Evolutionary conservation across 1,140 invertebrate genomes (phyloP).

Genomic region (Trachymyrmex septentrionalis): DNA sequence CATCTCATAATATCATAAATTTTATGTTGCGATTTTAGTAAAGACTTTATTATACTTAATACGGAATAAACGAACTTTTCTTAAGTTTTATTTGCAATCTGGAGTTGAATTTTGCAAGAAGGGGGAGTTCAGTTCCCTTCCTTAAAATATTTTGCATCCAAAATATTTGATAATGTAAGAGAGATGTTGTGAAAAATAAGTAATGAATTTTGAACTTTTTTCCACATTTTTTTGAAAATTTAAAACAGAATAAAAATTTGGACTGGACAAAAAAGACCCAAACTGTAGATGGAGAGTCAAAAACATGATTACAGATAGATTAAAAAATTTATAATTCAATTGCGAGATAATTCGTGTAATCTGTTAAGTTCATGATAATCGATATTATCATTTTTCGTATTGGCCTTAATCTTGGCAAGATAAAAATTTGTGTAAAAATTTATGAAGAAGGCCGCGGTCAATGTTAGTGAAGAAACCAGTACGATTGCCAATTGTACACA

Average conservation of each 20-base stretch:
- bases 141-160: too few species aligned
- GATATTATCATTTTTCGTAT: neutral
- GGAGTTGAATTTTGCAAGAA: too few species aligned
- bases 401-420: neutral
- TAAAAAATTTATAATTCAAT: neutral
- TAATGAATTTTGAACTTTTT: too few species aligned
- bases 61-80: neutral
- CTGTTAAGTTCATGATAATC: neutral
- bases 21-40: neutral
- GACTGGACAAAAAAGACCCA: too few species aligned
- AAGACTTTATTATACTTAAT: neutral
- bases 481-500: conserved; percentile 2
- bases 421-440: conserved; percentile 25
- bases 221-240: too few species aligned
- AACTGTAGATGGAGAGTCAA: too few species aligned
- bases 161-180: too few species aligned
- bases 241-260: too few species aligned
- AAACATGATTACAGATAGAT: neutral
- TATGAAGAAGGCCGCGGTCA: conserved; percentile 15
- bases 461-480: neutral
- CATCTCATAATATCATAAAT: neutral
- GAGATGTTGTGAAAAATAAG: too few species aligned
- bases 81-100: too few species aligned
- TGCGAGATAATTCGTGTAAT: neutral
- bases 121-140: too few species aligned